These are phyloP conservation scores for Daboia siamensis DNA, from an alignment of 2,113 vertebrate species.

Conservation along the genomic window DNA sequence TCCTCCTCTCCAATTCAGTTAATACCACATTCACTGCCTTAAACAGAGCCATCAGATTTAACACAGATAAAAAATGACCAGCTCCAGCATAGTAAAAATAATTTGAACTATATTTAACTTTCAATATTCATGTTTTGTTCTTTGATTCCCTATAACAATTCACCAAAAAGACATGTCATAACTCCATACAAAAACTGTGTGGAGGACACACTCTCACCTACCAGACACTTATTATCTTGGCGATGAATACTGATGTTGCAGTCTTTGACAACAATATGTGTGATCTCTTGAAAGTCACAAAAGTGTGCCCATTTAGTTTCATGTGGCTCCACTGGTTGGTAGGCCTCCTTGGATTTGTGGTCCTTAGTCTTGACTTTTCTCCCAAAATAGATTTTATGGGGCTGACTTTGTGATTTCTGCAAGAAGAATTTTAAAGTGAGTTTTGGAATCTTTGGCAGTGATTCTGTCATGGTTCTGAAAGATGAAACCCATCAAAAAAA, in stretches of 20 bases:
- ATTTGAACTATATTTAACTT: neutral
- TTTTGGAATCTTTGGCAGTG: neutral
- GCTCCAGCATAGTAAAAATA: neutral
- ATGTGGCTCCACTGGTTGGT: neutral
- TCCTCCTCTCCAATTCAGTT: neutral
- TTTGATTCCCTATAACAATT: neutral
- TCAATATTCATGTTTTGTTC: neutral
- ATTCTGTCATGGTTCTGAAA: too few relatives aligned
- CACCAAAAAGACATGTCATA: neutral
- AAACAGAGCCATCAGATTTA: neutral
- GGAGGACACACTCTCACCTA: conserved; percentile 46
- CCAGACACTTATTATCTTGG: conserved; percentile 86
- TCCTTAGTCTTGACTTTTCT: conserved; percentile 39
- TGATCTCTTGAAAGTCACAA: conserved; percentile 89
- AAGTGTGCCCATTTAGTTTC: conserved; percentile 70
- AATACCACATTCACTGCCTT: neutral
- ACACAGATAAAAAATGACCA: neutral
- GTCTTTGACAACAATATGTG: conserved; percentile 77
- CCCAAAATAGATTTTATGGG: neutral
- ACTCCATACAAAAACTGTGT: neutral
- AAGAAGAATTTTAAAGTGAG: neutral
- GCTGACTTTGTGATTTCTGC: neutral
- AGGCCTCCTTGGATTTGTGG: conserved; percentile 31
- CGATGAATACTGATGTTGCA: conserved; percentile 74
- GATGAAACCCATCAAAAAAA: too few relatives aligned